Evolutionary conservation across 2,113 vertebrate genomes (phyloP), one percentile per base, ranked within the genome.

Genomic region (Onychostoma macrolepis): DNA sequence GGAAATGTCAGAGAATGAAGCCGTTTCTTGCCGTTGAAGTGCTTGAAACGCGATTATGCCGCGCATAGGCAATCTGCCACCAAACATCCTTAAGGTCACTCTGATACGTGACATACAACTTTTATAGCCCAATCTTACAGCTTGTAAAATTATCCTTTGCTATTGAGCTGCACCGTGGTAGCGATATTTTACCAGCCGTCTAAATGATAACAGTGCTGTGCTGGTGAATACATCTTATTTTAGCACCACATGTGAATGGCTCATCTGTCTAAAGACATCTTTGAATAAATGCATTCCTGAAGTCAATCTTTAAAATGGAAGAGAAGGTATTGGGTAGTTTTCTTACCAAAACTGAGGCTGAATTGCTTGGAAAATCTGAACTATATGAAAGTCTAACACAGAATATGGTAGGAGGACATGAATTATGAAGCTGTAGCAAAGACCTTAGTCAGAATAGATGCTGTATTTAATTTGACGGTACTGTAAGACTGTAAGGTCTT

Each of bases 21-120:
- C 85, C 86, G 89, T 92, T 92, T 87, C 63, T 41, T 86, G 87
- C 90, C 89, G 86, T 89, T 88, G 83, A 89, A 93, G 90, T 91
- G 93, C 94, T 90, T 93, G 92, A 94, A 94, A 95, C 90, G 81
- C 87, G 93, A 95, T 95, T 95, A 93, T 86, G 84, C 79, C 17
- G 56, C 89, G 89, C 89, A 93, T 92, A 92, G 91, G 88, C 90
- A 91, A 92, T 90, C 87, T 88, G 83, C 63, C 69, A 61, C 80
- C n/a, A 71, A 85, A 85, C 85, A 77, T 76, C 65, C 84, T 89
- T 85, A 74, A 87, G 87, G 83, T 87, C 83, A 83, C 80, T 71
- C n/a, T 56, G 26, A 82, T 89, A 75, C 53, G 61, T 63, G 26
- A 80, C 67, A 87, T 67, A 48, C 63, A 26, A 13, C 30, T 84